These are phyloP conservation scores for Actinostola sp. DNA, from an alignment of 92 coral and sea anemone genomes.

Conservation along the genomic window DNA sequence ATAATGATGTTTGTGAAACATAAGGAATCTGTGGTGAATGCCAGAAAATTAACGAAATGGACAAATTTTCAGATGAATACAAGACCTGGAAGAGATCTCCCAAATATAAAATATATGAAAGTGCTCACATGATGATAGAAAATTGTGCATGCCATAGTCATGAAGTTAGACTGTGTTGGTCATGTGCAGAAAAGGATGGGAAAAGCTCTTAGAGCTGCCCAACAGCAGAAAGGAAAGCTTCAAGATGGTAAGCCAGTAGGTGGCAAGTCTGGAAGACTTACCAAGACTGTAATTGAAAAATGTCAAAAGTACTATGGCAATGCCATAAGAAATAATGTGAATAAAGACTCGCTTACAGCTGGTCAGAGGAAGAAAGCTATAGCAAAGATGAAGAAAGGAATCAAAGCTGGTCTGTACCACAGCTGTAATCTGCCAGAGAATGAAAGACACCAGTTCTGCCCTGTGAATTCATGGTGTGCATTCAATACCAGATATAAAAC, in stretches of 20 bases:
- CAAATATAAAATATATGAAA: constrained; percentile 30
- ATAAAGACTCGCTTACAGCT: constrained; percentile 14
- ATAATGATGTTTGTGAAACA: constrained; percentile 34
- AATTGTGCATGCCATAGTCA: constrained; percentile 37
- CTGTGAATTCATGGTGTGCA: constrained; percentile 38
- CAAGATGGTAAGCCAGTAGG: constrained; percentile 56
- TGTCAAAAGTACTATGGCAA: constrained; percentile 54
- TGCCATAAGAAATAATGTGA: constrained; percentile 55
- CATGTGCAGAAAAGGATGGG: constrained; percentile 55
- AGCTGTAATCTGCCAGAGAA: constrained; percentile 41
- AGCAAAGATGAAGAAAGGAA: constrained; percentile 1
- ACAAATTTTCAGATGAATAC: constrained; percentile 12
- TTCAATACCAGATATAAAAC: constrained; percentile 17
- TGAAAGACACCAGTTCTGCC: constrained; percentile 43
- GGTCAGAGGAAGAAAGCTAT: constrained; percentile 26
- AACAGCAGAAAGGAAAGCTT: constrained; percentile 38
- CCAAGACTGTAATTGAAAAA: constrained; percentile 39
- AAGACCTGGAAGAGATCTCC: constrained; percentile 17
- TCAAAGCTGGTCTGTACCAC: constrained; percentile 57
- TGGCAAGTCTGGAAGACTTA: constrained; percentile 31
- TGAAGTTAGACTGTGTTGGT: constrained; percentile 51
- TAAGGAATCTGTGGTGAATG: constrained; percentile 56
- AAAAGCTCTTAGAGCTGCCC: constrained; percentile 51
- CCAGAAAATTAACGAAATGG: constrained; percentile 4
- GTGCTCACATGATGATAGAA: constrained; percentile 8